Percentiles rank a stretch among this genome's conserved stretches.
phyloP scores from a whole-genome alignment of 2,888 invertebrate species.

The Drepanosiphum platanoidis region DNA sequence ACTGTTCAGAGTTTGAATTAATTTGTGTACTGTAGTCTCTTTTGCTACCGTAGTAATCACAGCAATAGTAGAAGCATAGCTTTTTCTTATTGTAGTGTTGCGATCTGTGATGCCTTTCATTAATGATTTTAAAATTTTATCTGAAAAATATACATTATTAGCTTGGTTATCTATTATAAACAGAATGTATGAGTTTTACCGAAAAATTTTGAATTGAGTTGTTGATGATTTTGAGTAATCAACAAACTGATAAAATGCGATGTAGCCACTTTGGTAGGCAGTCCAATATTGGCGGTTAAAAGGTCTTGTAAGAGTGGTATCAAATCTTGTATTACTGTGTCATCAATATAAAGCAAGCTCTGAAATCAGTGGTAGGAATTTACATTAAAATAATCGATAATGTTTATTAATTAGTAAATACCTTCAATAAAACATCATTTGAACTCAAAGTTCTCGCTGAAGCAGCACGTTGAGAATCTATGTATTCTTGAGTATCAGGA shows the following conservation, averaged over 20 bases:
- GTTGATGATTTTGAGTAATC: constrained; percentile 46
- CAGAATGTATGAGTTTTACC: not conserved
- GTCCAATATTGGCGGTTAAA: constrained; percentile 80
- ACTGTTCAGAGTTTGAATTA: constrained; percentile 66
- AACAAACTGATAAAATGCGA: constrained; percentile 82
- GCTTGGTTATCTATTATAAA: not conserved
- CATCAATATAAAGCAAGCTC: constrained; percentile 71
- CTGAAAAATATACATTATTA: constrained; percentile 66
- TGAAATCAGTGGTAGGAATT: constrained; percentile 15
- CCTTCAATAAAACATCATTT: constrained; percentile 54
- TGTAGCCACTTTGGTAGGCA: constrained; percentile 85
- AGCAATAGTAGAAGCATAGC: constrained; percentile 85
- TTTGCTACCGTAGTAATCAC: constrained; percentile 85
- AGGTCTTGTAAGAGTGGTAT: constrained; percentile 85
- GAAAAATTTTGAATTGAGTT: constrained; percentile 35
- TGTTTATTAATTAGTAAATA: not conserved
- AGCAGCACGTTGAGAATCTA: constrained; percentile 50
- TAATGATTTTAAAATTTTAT: constrained; percentile 74
- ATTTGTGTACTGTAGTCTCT: constrained; percentile 77
- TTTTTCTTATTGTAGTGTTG: constrained; percentile 84
- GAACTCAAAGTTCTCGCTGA: constrained; percentile 48
- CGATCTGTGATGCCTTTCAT: constrained; percentile 85
- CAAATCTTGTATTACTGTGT: constrained; percentile 78
- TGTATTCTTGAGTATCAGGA: constrained; percentile 54
- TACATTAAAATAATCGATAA: constrained; percentile 3